A percentile compares a stretch with the other conserved stretches of the same genome.
These are phyloP conservation scores for Bradypodion pumilum DNA, from an alignment of 2,797 vertebrate genomes.

Conservation along the genomic window DNA sequence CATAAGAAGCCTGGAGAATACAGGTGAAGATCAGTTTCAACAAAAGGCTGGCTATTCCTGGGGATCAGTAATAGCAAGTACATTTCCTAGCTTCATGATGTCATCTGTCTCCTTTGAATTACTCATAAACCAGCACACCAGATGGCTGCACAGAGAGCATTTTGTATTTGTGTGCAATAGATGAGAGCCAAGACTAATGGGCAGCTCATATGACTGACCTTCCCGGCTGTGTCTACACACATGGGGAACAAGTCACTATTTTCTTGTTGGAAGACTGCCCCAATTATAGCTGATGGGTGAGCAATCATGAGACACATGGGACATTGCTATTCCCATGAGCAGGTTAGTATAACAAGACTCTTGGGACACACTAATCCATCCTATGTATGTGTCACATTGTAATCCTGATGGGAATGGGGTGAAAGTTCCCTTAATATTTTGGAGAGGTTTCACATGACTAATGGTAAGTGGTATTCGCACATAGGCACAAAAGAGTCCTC, in stretches of 20 bases:
- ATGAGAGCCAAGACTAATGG: constrained; percentile 22
- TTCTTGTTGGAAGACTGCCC: constrained; percentile 11
- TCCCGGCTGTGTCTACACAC: background rate
- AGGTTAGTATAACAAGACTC: background rate
- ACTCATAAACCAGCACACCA: constrained; percentile 34
- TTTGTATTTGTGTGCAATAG: background rate
- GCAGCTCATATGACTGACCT: constrained; percentile 16
- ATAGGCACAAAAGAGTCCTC: background rate
- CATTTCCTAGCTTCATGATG: constrained; percentile 25
- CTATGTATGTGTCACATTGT: background rate
- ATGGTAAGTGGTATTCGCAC: background rate
- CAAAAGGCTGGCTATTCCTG: background rate
- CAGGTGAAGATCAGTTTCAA: constrained; percentile 20
- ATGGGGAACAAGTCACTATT: constrained; percentile 2
- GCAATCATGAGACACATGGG: background rate
- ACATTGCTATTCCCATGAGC: constrained; percentile 2
- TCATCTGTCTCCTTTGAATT: background rate
- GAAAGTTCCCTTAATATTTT: background rate
- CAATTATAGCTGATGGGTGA: constrained; percentile 1
- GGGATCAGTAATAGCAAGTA: constrained; percentile 25
- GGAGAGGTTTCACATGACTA: fast-evolving
- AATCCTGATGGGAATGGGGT: background rate
- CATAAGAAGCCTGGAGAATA: background rate
- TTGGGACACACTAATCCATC: background rate
- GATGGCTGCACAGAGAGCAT: constrained; percentile 18